Conservation (phyloP, 2,888 invertebrate species). For the Caenorhabditis zanzibari region DNA sequence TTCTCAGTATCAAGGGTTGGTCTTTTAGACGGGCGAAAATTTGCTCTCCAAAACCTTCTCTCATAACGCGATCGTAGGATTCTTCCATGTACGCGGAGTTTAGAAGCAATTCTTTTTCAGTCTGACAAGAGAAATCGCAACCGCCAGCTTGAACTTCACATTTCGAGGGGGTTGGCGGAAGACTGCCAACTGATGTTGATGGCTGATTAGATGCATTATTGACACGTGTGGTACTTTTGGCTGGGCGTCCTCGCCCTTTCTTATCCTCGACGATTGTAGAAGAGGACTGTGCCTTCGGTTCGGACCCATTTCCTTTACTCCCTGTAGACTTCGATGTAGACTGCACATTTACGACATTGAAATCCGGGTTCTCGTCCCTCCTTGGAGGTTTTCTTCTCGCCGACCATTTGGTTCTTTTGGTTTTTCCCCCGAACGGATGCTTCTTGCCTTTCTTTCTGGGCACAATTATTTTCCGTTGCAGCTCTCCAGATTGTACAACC, state of each 20-base stretch:
- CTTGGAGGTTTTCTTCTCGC: background rate
- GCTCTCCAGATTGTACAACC: background rate
- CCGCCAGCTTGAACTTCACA: background rate
- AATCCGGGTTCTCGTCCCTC: background rate
- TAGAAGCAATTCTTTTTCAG: constrained; percentile 21
- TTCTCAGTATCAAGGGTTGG: constrained; percentile 29
- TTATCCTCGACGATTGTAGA: background rate
- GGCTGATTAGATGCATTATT: background rate
- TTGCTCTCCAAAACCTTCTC: constrained; percentile 3
- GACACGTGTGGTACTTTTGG: background rate
- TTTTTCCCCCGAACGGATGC: constrained; percentile 28
- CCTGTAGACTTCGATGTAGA: background rate
- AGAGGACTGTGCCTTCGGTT: background rate
- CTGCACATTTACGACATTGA: background rate
- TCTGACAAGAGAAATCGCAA: constrained; percentile 21
- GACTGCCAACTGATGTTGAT: background rate
- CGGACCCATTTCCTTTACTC: background rate
- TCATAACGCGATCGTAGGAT: constrained; percentile 5
- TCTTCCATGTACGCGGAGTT: constrained; percentile 21
- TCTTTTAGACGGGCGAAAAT: constrained; percentile 3
- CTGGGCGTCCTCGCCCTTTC: background rate
- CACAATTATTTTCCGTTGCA: background rate
- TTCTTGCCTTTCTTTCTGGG: constrained; percentile 18
- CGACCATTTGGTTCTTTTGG: constrained; percentile 22
- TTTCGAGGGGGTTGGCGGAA: background rate